Percentiles rank a stretch among this genome's conserved stretches.
These are phyloP conservation scores for Sinodicranocentrus sp. DNA, from an alignment of 2,888 invertebrate genomes.

Conservation along the genomic window DNA sequence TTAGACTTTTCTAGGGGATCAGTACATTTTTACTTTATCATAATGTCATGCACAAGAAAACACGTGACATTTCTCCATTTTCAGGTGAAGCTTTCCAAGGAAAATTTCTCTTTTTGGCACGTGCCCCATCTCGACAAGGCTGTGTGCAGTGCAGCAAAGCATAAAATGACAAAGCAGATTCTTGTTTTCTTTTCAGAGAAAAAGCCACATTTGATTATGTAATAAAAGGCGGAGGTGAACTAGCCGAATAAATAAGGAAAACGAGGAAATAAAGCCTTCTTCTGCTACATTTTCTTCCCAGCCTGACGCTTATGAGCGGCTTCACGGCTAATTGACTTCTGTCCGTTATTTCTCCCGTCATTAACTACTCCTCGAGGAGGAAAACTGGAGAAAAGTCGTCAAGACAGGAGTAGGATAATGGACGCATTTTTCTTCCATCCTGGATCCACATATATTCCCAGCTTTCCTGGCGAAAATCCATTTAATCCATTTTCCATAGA, in stretches of 20 bases:
- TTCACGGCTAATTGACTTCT: constrained; percentile 76
- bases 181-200: too few species aligned
- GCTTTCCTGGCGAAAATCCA: too few species aligned
- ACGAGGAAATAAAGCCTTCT: background rate
- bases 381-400: background rate
- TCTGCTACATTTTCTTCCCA: background rate
- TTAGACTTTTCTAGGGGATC: too few species aligned
- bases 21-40: too few species aligned
- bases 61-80: constrained; percentile 37
- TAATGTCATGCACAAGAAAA: too few species aligned
- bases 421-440: constrained; percentile 42
- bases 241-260: constrained; percentile 1
- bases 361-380: constrained; percentile 44
- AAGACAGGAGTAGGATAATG: constrained; percentile 48
- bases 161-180: constrained; percentile 34
- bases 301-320: constrained; percentile 54
- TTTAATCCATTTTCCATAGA: constrained; percentile 2
- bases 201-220: too few species aligned
- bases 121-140: constrained; percentile 10
- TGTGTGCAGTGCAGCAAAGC: constrained; percentile 20
- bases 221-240: background rate
- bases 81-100: too few species aligned
- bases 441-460: too few species aligned
- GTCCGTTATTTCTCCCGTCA: constrained; percentile 61
- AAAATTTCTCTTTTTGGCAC: constrained; percentile 21